Base-by-base conservation (phyloP, 1,140 invertebrate genomes). In the Drosophila equinoxialis region DNA sequence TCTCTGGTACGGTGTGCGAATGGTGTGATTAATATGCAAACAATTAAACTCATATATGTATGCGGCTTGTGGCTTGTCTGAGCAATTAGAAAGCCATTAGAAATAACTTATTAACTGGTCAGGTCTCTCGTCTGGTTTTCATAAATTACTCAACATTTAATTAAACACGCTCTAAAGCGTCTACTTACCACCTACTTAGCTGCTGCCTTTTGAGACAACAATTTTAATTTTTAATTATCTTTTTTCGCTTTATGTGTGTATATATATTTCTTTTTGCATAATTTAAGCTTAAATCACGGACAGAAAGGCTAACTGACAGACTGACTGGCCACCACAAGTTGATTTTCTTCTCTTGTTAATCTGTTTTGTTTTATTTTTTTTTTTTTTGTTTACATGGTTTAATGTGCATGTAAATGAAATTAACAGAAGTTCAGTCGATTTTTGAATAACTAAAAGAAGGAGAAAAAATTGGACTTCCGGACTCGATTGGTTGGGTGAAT, bases 131-230 rank as follows among this genome's bases (percentile, higher is more conserved):
- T 26, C 67, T 37, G 62, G 69, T 79, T 86, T 87, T 89, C 80
- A 87, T 87, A 89, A 87, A 87, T 87, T 87, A 89, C 84, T 89
- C 84, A 87, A 90, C 84, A 89, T 87, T 87, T 87, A 87, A 87
- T 87, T 87, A 87, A 87, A 87, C 84, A 87, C 84, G 84, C 80
- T 87, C 74, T 89, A 90, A 87, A 87, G 85, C 81, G 80, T 77
- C 84, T 87, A 87, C 81, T 87, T 87, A 89, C 84, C 84, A 87
- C 84, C 84, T 87, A 87, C 84, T 87, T 87, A 87, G 85, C 84
- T 85, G 68, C 80, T 72, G 45, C 45, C 45, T 51, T 87, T 87
- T 87, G 78, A 89, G 84, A 80, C 83, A 87, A 83, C 84, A 89
- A 89, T 84, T 59, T 51, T 51, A 51, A 51, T 51, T 51, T 51